Conservation (phyloP, 2,797 vertebrate species). For the Pangasius krempfi region DNA sequence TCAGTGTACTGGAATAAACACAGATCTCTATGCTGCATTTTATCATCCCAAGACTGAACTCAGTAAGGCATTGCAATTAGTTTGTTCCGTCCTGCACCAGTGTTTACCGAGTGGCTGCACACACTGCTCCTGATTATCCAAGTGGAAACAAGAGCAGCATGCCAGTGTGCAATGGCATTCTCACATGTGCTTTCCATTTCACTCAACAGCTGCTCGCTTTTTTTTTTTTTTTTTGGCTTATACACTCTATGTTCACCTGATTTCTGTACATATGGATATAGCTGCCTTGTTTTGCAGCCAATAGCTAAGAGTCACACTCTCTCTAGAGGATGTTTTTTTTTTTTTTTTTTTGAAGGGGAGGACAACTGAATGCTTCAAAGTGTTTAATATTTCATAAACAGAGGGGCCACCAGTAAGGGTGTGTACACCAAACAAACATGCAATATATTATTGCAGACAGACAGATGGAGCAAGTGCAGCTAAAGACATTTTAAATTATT, state of each 20-base stretch:
- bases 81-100: constrained; percentile 54
- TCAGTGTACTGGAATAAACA: constrained; percentile 42
- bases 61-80: constrained; percentile 59
- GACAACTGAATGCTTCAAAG: constrained; percentile 72
- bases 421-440: constrained; percentile 76
- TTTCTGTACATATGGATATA: constrained; percentile 36
- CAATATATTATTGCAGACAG: constrained; percentile 31
- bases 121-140: constrained; percentile 59
- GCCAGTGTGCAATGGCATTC: constrained; percentile 58
- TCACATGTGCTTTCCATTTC: constrained; percentile 65
- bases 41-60: constrained; percentile 30
- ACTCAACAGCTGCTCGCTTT: constrained; percentile 67
- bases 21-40: constrained; percentile 34
- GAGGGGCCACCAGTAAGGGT: constrained; percentile 75
- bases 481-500: background rate
- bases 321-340: constrained; percentile 54
- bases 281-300: constrained; percentile 48
- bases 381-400: constrained; percentile 77
- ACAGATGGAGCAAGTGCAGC: background rate
- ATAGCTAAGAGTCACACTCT: constrained; percentile 64
- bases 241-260: constrained; percentile 17
- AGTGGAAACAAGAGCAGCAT: constrained; percentile 63
- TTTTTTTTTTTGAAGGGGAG: constrained; percentile 56
- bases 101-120: constrained; percentile 62
- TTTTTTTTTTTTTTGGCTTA: constrained; percentile 38